Conservation (phyloP, 53 echinoderm and acorn worm species). For the Antedon mediterranea region DNA sequence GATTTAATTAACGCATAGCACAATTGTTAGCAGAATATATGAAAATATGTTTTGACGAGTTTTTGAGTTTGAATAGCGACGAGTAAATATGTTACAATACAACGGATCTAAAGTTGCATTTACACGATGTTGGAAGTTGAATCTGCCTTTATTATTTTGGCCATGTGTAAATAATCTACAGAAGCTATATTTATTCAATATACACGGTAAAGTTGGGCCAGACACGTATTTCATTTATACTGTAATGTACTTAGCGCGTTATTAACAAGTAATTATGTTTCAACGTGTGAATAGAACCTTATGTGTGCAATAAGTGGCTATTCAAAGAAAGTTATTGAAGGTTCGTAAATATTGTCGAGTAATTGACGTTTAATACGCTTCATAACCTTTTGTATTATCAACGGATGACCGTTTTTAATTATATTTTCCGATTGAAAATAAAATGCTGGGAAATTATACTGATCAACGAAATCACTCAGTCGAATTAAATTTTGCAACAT, state of each 20-base stretch:
- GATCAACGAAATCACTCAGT: no score
- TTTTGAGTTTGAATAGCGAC: background rate
- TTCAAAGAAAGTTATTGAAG: no score
- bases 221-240: no score
- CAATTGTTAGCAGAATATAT: background rate
- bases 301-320: background rate
- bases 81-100: no score
- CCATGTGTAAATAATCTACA: background rate
- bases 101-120: no score
- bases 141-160: background rate
- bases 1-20: background rate
- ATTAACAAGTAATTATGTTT: background rate
- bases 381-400: background rate
- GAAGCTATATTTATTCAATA: background rate
- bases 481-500: no score
- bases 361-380: no score
- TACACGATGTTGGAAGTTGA: no score
- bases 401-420: background rate
- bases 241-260: background rate
- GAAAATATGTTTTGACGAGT: background rate
- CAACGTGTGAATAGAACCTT: background rate
- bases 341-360: no score
- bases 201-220: no score
- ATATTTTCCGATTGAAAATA: background rate
- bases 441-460: no score